Conservation (phyloP, 2,888 invertebrate genomes). For the Protonemura montana region DNA sequence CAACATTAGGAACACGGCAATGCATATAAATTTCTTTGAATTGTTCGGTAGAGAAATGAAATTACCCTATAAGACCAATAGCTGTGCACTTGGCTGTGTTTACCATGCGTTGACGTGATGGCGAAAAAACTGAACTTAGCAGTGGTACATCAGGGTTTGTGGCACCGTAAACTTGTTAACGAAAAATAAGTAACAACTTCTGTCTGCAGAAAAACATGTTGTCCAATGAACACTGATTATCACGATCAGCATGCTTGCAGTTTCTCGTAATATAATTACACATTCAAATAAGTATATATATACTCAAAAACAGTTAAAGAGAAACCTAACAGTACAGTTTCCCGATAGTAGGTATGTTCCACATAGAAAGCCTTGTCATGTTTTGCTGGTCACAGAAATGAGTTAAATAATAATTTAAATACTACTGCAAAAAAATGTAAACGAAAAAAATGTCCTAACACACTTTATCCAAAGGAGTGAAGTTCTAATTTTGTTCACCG, state of each 20-base stretch:
- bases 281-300: neutral
- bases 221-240: neutral
- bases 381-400: neutral
- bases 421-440: neutral
- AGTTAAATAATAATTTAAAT: neutral
- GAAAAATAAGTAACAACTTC: neutral
- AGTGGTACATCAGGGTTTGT: neutral
- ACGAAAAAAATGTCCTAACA: neutral
- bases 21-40: neutral
- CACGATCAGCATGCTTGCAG: neutral
- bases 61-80: conserved; percentile 7
- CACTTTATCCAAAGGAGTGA: neutral
- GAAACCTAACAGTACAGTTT: neutral
- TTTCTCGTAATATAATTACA: neutral
- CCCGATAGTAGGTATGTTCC: neutral
- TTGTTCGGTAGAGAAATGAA: conserved; percentile 15
- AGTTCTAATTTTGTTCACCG: neutral
- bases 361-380: neutral
- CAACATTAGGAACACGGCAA: neutral
- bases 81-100: neutral
- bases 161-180: neutral
- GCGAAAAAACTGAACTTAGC: neutral
- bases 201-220: neutral
- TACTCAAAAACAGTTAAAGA: neutral
- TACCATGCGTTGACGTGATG: neutral